Conservation (phyloP, 1,140 invertebrate genomes). For the Papilio machaon region DNA sequence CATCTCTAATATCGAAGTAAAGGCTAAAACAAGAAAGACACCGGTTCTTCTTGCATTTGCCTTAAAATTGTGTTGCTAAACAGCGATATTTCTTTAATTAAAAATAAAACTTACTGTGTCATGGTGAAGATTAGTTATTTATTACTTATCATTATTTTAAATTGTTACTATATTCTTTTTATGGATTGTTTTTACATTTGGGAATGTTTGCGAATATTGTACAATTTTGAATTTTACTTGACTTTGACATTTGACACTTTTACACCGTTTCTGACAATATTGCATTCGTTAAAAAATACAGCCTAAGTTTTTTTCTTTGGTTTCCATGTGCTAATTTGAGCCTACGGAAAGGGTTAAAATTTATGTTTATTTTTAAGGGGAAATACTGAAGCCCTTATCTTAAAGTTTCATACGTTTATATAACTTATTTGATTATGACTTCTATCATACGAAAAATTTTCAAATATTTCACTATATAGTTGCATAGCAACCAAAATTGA, state of each 20-base stretch:
- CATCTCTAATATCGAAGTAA: slow-evolving; percentile 74
- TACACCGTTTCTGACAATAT: background rate
- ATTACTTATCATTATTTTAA: slow-evolving; percentile 13
- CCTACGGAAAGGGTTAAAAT: background rate
- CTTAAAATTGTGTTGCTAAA: background rate
- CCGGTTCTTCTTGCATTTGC: slow-evolving; percentile 16
- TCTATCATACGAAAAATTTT: background rate
- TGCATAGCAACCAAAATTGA: slow-evolving; percentile 58
- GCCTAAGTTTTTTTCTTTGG: background rate
- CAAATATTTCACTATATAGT: slow-evolving; percentile 38
- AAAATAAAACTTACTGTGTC: slow-evolving; percentile 45
- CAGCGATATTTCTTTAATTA: background rate
- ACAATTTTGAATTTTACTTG: background rate
- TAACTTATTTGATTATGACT: background rate
- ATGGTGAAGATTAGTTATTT: slow-evolving; percentile 40
- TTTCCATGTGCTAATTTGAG: background rate
- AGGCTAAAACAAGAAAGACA: slow-evolving; percentile 56
- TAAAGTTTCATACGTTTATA: background rate
- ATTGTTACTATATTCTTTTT: background rate
- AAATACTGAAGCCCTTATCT: background rate
- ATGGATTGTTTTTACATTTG: background rate
- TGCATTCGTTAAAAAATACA: background rate
- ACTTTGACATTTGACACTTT: slow-evolving; percentile 3
- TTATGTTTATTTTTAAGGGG: background rate
- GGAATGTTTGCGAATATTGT: background rate